Conservation (phyloP, 2,888 invertebrate species). For the Xanthorhoe designata region DNA sequence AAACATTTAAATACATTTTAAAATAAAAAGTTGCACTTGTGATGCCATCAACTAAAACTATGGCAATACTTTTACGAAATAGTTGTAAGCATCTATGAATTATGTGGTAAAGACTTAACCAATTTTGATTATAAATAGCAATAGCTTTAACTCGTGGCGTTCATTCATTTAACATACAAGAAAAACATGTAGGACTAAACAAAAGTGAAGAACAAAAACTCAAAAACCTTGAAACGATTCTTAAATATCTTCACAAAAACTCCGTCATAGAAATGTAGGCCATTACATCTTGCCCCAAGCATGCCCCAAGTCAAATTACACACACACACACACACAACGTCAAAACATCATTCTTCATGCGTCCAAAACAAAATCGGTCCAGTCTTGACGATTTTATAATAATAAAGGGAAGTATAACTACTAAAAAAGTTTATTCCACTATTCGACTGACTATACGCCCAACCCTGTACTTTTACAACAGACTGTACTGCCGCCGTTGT, state of each 20-base stretch:
- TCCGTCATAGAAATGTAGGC: slow-evolving; percentile 39
- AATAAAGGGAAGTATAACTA: slow-evolving; percentile 68
- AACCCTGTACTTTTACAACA: slow-evolving; percentile 72
- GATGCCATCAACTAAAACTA: too few species aligned
- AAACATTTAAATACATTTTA: background rate
- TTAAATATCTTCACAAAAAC: slow-evolving; percentile 13
- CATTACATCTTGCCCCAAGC: slow-evolving; percentile 37
- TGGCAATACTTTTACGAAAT: too few species aligned
- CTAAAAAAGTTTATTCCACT: slow-evolving; percentile 68
- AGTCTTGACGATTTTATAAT: slow-evolving; percentile 83
- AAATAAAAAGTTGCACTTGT: background rate
- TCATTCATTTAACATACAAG: background rate
- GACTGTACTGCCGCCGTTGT: slow-evolving; percentile 42
- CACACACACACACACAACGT: slow-evolving; percentile 54
- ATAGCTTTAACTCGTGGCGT: background rate
- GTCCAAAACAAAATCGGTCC: slow-evolving; percentile 66
- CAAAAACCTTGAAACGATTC: slow-evolving; percentile 12
- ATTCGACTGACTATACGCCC: slow-evolving; percentile 72
- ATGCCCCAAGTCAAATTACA: slow-evolving; percentile 37
- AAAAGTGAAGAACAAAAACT: background rate
- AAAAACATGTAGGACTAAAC: background rate
- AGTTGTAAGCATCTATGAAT: background rate
- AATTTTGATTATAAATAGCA: background rate
- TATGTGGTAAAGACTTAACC: background rate
- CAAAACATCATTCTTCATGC: slow-evolving; percentile 76